A percentile compares a stretch with the other conserved stretches of the same genome.
phyloP scores from a whole-genome alignment of 1,140 invertebrate species.

The Drosophila grimshawi region DNA sequence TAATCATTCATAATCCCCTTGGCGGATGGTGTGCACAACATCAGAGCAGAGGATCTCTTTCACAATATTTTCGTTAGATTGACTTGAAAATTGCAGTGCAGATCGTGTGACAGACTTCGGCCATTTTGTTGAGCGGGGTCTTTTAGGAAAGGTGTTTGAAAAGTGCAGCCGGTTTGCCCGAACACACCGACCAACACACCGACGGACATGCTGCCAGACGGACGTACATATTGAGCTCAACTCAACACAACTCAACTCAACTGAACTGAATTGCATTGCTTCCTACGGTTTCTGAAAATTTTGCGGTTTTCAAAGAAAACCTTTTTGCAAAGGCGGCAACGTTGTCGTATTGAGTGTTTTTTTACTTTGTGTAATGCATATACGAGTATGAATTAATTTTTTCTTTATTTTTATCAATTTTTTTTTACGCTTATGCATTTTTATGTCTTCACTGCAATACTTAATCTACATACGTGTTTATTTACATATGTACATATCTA shows the following conservation, averaged over 20 bases:
- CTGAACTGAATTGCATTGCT: slow-evolving; percentile 31
- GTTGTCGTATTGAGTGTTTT: slow-evolving; percentile 43
- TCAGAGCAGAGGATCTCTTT: background rate
- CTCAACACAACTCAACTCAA: slow-evolving; percentile 20
- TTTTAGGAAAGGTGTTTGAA: slow-evolving; percentile 64
- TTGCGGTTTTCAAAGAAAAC: slow-evolving; percentile 79
- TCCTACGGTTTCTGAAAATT: slow-evolving; percentile 77
- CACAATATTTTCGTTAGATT: slow-evolving; percentile 44
- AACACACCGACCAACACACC: slow-evolving; percentile 10
- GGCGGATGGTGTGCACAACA: slow-evolving; percentile 24
- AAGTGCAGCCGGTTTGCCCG: slow-evolving; percentile 61
- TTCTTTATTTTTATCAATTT: slow-evolving; percentile 39
- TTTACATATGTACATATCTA: background rate
- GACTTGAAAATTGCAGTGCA: slow-evolving; percentile 36
- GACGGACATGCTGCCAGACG: background rate
- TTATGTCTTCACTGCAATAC: slow-evolving; percentile 68
- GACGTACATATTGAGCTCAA: slow-evolving; percentile 4
- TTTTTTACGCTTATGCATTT: slow-evolving; percentile 66
- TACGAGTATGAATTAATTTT: slow-evolving; percentile 66
- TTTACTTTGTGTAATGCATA: slow-evolving; percentile 67
- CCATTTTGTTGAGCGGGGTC: slow-evolving; percentile 53
- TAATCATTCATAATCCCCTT: slow-evolving; percentile 54
- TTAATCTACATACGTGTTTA: slow-evolving; percentile 12
- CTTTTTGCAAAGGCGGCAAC: slow-evolving; percentile 49
- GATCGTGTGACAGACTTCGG: slow-evolving; percentile 52